Evolutionary conservation across 2,797 vertebrate genomes (phyloP).

Genomic region (Limosa lapponica): DNA sequence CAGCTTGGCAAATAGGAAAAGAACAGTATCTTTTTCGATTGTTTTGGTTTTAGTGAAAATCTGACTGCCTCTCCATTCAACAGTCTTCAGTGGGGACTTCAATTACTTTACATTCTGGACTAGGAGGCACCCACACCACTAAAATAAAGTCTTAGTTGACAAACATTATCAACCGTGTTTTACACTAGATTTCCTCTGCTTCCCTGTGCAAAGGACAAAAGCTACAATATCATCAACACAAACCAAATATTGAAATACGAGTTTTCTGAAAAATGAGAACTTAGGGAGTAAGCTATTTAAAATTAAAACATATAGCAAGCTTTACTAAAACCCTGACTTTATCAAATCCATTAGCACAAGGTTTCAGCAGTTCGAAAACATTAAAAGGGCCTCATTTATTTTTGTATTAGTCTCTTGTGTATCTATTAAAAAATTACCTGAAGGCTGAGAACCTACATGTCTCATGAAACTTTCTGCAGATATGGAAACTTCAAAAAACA

Average conservation of each 20-base stretch:
- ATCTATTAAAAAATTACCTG: background rate
- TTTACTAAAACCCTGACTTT: background rate
- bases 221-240: background rate
- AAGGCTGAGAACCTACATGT: background rate
- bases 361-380: background rate
- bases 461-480: background rate
- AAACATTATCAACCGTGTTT: background rate
- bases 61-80: background rate
- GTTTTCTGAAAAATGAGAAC: background rate
- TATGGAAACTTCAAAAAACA: background rate
- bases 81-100: background rate
- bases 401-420: background rate
- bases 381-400: background rate
- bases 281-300: background rate
- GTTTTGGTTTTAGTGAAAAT: background rate
- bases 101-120: background rate
- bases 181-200: background rate
- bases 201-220: background rate
- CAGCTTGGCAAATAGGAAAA: background rate
- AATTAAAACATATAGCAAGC: background rate
- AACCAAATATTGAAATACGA: background rate
- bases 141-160: background rate
- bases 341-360: background rate
- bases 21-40: background rate
- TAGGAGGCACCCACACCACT: background rate